Percentiles rank a stretch among this genome's conserved stretches.
Evolutionary conservation across 2,888 invertebrate genomes (phyloP).

Genomic region (Agrochola circellaris): DNA sequence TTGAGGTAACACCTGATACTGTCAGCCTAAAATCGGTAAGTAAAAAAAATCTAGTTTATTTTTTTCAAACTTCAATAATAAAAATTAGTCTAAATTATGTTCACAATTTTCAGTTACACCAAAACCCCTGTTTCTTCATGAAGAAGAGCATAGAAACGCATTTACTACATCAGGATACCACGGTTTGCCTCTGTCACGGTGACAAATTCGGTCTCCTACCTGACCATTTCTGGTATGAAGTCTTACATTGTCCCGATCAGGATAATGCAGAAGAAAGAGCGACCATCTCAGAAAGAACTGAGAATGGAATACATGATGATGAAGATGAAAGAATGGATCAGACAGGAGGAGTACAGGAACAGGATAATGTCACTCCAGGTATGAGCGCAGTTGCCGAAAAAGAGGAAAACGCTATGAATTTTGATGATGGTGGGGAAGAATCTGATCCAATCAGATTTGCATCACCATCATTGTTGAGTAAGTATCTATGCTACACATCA

Average conservation of each 20-base stretch:
- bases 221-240: slow-evolving; percentile 87
- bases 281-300: not conserved
- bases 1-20: slow-evolving; percentile 80
- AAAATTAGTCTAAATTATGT: not conserved
- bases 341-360: slow-evolving; percentile 24
- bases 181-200: slow-evolving; percentile 80
- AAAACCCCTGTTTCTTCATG: slow-evolving; percentile 89
- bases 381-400: not conserved
- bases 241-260: slow-evolving; percentile 71
- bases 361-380: slow-evolving; percentile 2
- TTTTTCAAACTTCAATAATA: not conserved
- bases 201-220: slow-evolving; percentile 90
- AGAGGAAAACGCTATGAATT: slow-evolving; percentile 44
- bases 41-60: slow-evolving; percentile 28
- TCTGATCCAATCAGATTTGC: slow-evolving; percentile 44
- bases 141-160: slow-evolving; percentile 74
- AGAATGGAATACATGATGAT: slow-evolving; percentile 18
- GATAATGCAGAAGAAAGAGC: slow-evolving; percentile 30
- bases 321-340: slow-evolving; percentile 6
- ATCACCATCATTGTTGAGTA: slow-evolving; percentile 76
- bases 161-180: slow-evolving; percentile 78
- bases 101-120: slow-evolving; percentile 84
- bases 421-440: slow-evolving; percentile 59
- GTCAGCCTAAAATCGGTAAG: slow-evolving; percentile 85
- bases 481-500: slow-evolving; percentile 49